Conservation (phyloP, 2,113 vertebrate genomes). For the Zapus hudsonius region DNA sequence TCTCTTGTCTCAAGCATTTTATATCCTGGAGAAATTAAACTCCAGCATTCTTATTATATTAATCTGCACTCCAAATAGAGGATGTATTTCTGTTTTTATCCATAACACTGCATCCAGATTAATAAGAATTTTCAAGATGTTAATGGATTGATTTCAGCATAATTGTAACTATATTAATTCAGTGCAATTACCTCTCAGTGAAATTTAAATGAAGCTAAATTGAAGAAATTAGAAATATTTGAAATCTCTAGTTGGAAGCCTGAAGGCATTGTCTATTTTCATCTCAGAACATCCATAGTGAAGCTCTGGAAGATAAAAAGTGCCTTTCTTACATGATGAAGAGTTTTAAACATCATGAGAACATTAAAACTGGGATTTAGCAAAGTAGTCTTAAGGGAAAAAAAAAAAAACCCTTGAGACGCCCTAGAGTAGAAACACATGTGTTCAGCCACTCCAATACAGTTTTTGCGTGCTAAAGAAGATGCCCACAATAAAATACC, state of each 20-base stretch:
- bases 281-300: conserved; percentile 70
- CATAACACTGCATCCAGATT: conserved; percentile 85
- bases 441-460: background rate
- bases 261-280: conserved; percentile 83
- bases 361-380: conserved; percentile 50
- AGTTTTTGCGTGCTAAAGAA: background rate
- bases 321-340: conserved; percentile 30
- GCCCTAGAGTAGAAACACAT: background rate
- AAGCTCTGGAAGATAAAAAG: conserved; percentile 57
- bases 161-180: conserved; percentile 89
- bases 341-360: conserved; percentile 64
- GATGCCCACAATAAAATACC: background rate
- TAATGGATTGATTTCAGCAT: conserved; percentile 87
- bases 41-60: conserved; percentile 79
- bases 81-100: conserved; percentile 84
- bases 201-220: conserved; percentile 90
- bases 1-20: conserved; percentile 74
- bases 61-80: conserved; percentile 79
- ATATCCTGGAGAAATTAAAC: conserved; percentile 78
- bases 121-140: conserved; percentile 86
- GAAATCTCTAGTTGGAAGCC: conserved; percentile 83
- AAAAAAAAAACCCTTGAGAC: background rate
- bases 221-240: conserved; percentile 88
- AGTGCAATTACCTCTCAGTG: conserved; percentile 89
- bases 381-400: background rate